phyloP scores from a whole-genome alignment of 2,888 invertebrate genomes.

The Gandaritis pyraliata region DNA sequence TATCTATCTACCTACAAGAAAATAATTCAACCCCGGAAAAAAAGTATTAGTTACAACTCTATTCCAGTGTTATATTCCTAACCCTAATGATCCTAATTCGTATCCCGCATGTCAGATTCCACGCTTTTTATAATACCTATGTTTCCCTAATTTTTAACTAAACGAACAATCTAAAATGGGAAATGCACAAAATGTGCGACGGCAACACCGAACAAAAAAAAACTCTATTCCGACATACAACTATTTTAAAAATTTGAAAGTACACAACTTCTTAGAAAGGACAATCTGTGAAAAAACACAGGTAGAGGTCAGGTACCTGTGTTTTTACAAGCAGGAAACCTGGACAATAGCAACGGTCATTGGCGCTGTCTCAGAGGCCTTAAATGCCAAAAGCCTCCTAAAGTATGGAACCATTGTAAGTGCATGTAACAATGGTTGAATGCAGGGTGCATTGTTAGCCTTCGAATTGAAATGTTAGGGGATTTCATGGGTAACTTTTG shows the following conservation, averaged over 20 bases:
- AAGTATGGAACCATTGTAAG: constrained; percentile 28
- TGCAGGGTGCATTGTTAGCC: constrained; percentile 26
- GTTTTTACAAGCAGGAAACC: constrained; percentile 71
- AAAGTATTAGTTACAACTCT: too few relatives aligned
- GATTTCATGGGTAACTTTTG: constrained; percentile 36
- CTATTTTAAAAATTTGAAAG: constrained; percentile 29
- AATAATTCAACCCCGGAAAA: constrained; percentile 24
- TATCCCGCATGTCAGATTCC: too few relatives aligned
- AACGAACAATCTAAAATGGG: too few relatives aligned
- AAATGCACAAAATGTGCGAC: too few relatives aligned
- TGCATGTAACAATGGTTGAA: constrained; percentile 33
- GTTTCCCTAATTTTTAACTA: too few relatives aligned
- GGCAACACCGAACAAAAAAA: constrained; percentile 10
- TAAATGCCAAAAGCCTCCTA: constrained; percentile 28
- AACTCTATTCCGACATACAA: constrained; percentile 16
- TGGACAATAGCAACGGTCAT: constrained; percentile 72
- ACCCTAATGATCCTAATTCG: too few relatives aligned
- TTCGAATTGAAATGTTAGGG: constrained; percentile 41
- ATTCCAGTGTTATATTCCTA: too few relatives aligned
- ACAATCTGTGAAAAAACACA: constrained; percentile 32
- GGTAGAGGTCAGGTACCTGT: constrained; percentile 63
- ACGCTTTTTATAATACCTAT: too few relatives aligned
- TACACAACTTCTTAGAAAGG: constrained; percentile 31
- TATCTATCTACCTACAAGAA: too few relatives aligned
- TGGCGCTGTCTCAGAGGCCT: constrained; percentile 40